Conservation (phyloP, 1,140 invertebrate genomes). For the Achatina immaculata region DNA sequence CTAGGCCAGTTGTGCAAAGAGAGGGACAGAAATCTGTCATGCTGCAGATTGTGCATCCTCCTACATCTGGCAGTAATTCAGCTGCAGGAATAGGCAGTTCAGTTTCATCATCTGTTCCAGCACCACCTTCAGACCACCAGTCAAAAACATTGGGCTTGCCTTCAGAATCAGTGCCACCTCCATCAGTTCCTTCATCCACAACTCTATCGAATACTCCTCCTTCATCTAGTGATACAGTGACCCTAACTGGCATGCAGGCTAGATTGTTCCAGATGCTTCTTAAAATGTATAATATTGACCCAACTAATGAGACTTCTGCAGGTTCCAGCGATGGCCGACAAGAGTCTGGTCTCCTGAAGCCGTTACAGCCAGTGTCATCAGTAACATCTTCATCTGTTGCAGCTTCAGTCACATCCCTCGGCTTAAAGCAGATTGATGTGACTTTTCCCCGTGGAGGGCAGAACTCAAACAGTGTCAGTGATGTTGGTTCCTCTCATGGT, state of each 20-base stretch:
- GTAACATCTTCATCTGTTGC: not conserved
- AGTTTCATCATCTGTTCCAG: not conserved
- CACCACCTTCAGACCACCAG: not conserved
- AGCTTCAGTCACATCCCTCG: not conserved
- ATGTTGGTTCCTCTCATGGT: not conserved
- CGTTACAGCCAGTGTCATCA: not conserved
- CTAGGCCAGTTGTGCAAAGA: not conserved
- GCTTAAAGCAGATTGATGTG: not conserved
- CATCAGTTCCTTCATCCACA: not conserved
- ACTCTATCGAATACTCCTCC: not conserved
- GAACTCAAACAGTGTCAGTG: not conserved
- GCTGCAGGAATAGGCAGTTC: not conserved
- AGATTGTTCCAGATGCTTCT: slow-evolving; percentile 31
- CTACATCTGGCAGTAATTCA: not conserved
- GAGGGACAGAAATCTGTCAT: not conserved
- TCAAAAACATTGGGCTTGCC: not conserved
- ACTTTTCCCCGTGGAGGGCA: not conserved
- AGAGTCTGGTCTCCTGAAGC: not conserved
- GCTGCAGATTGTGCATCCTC: not conserved
- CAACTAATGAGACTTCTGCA: not conserved
- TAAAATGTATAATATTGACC: slow-evolving; percentile 30
- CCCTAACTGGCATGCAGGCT: slow-evolving; percentile 28
- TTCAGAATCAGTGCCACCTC: not conserved
- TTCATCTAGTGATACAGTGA: not conserved
- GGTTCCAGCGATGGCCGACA: not conserved